A percentile compares a stretch with the other conserved stretches of the same genome.
Conservation (phyloP, 2,113 vertebrate genomes). For the Platycercus adscitus region DNA sequence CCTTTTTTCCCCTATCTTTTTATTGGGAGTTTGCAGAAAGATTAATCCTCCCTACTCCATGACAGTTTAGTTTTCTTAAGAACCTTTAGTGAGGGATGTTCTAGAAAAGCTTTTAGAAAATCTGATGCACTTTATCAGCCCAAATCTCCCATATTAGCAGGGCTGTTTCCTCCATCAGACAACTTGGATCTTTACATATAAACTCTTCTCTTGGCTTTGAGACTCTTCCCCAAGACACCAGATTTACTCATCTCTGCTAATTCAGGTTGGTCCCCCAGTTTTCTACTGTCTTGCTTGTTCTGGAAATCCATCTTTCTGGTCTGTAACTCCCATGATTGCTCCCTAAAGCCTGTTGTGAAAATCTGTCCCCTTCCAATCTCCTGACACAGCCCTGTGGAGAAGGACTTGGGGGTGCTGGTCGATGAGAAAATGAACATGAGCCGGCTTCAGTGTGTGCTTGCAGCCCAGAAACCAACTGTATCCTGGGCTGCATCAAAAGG, state of each 20-base stretch:
- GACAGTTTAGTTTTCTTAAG: slow-evolving; percentile 61
- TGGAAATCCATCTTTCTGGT: neutral
- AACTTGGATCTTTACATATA: neutral
- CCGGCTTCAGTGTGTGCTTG: no score
- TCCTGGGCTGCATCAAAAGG: no score
- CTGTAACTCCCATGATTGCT: neutral
- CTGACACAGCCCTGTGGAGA: neutral
- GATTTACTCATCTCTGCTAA: neutral
- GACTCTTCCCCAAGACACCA: neutral
- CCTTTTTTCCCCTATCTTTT: neutral
- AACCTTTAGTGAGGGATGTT: slow-evolving; percentile 51
- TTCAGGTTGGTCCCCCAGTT: neutral
- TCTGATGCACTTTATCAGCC: slow-evolving; percentile 8
- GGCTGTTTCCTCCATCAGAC: neutral
- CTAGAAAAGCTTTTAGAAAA: slow-evolving; percentile 48
- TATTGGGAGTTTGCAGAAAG: neutral
- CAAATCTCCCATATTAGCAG: slow-evolving; percentile 29
- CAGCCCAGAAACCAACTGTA: no score
- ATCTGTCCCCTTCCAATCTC: neutral
- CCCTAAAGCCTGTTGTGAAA: neutral
- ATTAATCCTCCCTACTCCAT: slow-evolving; percentile 45
- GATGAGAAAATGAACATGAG: no score
- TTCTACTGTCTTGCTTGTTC: neutral
- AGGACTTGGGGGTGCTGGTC: no score
- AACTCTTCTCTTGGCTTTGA: neutral